phyloP scores from a whole-genome alignment of 1,140 invertebrate species.

The Batillaria attramentaria region DNA sequence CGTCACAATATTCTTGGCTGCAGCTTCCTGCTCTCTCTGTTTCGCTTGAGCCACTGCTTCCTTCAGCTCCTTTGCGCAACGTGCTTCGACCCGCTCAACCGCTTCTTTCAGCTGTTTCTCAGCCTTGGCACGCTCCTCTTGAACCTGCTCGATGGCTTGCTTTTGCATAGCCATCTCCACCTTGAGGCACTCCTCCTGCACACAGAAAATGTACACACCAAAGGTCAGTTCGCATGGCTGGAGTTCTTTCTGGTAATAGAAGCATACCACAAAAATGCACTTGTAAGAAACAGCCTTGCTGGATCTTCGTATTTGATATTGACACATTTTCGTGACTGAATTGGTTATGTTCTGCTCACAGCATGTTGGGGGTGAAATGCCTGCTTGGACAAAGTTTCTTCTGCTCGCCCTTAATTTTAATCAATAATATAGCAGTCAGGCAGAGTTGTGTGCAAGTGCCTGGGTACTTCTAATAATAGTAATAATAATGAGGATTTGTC shows the following conservation, averaged over 20 bases:
- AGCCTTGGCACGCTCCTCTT: conserved; percentile 54
- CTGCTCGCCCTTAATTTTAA: too few species aligned
- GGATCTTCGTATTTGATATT: too few species aligned
- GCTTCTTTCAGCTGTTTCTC: conserved; percentile 52
- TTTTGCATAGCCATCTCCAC: conserved; percentile 66
- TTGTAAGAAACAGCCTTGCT: too few species aligned
- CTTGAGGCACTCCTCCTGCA: conserved; percentile 57
- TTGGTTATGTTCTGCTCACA: too few species aligned
- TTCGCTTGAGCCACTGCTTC: conserved; percentile 47
- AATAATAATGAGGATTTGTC: too few species aligned
- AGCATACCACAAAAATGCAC: too few species aligned
- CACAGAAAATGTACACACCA: background rate
- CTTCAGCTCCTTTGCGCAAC: conserved; percentile 39
- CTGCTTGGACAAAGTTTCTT: too few species aligned
- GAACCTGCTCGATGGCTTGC: conserved; percentile 58
- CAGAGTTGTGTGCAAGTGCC: too few species aligned
- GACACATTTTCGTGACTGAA: too few species aligned
- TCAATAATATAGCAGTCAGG: too few species aligned
- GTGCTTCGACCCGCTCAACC: conserved; percentile 46
- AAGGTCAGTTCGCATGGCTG: background rate
- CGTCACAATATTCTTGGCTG: conserved; percentile 41
- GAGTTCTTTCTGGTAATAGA: background rate
- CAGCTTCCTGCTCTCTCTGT: conserved; percentile 51
- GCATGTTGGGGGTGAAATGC: too few species aligned
- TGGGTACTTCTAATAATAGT: too few species aligned